Percentiles rank a stretch among this genome's conserved stretches.
Evolutionary conservation across 2,888 invertebrate species (phyloP).

Genomic region (Andrena camellia): DNA sequence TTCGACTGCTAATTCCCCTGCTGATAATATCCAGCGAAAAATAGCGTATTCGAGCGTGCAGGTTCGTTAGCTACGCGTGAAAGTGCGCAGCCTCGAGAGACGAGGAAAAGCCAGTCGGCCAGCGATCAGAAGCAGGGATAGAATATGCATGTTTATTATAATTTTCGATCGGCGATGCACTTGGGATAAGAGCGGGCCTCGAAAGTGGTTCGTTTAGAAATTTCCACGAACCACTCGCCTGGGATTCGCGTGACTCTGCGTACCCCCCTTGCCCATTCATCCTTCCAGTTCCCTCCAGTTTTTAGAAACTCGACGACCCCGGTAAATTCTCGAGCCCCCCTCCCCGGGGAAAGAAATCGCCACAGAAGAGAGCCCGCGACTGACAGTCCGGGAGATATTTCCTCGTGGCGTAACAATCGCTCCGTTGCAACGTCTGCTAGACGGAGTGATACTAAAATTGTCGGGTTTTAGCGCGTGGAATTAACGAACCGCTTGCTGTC

Average conservation of each 20-base stretch:
- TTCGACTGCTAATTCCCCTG: neutral
- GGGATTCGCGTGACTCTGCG: constrained; percentile 1
- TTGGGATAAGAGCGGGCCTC: constrained; percentile 17
- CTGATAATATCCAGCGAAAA: constrained; percentile 4
- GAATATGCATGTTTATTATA: constrained; percentile 20
- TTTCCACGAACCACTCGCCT: neutral
- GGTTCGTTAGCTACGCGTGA: constrained; percentile 43
- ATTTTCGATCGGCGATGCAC: constrained; percentile 16
- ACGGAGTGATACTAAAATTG: constrained; percentile 21
- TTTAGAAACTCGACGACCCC: constrained; percentile 21
- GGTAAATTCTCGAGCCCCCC: neutral
- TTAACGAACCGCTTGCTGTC: constrained; percentile 10
- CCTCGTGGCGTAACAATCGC: constrained; percentile 20
- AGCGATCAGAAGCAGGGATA: constrained; percentile 32
- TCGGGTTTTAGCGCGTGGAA: constrained; percentile 20
- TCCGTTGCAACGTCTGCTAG: constrained; percentile 6
- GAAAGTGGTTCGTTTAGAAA: constrained; percentile 10
- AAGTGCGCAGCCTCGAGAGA: constrained; percentile 36
- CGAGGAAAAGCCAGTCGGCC: constrained; percentile 19
- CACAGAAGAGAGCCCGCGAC: neutral
- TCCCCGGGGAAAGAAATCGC: constrained; percentile 8
- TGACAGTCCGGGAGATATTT: constrained; percentile 26
- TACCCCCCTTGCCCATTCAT: neutral
- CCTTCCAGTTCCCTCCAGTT: constrained; percentile 8
- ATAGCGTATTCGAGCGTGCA: neutral